Percentiles rank a stretch among this genome's conserved stretches.
Conservation (phyloP, 2,888 invertebrate species). For the Megastigmus dorsalis region DNA sequence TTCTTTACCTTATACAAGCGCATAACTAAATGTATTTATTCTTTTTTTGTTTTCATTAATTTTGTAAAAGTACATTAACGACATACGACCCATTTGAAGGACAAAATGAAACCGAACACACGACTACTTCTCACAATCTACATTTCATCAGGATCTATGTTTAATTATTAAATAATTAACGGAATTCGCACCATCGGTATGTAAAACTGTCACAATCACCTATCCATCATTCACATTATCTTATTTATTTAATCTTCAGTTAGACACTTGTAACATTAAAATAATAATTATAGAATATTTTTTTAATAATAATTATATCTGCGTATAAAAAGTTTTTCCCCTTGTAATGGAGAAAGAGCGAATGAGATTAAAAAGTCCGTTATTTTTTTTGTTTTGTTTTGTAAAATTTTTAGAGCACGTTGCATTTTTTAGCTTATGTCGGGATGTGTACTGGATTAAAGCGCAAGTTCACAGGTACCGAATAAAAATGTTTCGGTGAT, state of each 20-base stretch:
- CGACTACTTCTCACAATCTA: slow-evolving; percentile 33
- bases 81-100: slow-evolving; percentile 5
- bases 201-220: slow-evolving; percentile 56
- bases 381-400: slow-evolving; percentile 43
- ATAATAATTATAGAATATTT: slow-evolving; percentile 50
- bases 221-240: slow-evolving; percentile 37
- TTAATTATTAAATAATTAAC: slow-evolving; percentile 44
- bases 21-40: slow-evolving; percentile 29
- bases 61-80: slow-evolving; percentile 46
- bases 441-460: slow-evolving; percentile 70
- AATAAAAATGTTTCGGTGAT: slow-evolving; percentile 13
- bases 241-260: slow-evolving; percentile 34
- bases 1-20: slow-evolving; percentile 27
- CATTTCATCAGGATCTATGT: slow-evolving; percentile 1
- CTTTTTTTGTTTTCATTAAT: slow-evolving; percentile 21
- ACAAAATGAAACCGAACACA: slow-evolving; percentile 35
- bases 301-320: slow-evolving; percentile 47
- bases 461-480: slow-evolving; percentile 53
- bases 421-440: slow-evolving; percentile 52
- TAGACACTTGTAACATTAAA: slow-evolving; percentile 49
- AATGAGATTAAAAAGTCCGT: slow-evolving; percentile 51
- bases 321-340: slow-evolving; percentile 53
- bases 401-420: slow-evolving; percentile 44
- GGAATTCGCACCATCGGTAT: slow-evolving; percentile 46
- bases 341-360: slow-evolving; percentile 39